These are phyloP conservation scores for Tenualosa thibaudeaui DNA, from an alignment of 2,797 vertebrate genomes.

Conservation along the genomic window DNA sequence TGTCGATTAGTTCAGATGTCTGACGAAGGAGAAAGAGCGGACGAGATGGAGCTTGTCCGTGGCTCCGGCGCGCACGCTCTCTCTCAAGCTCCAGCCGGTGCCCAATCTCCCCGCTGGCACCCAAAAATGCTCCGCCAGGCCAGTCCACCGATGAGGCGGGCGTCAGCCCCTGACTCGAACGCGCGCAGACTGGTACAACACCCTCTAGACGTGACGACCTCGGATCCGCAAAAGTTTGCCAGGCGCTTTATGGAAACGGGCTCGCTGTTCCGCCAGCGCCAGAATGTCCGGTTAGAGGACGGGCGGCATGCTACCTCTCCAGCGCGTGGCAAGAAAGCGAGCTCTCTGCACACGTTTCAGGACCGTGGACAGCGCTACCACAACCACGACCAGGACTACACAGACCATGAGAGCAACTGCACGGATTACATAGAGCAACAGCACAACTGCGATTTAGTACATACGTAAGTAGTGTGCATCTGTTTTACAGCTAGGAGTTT, in stretches of 20 bases:
- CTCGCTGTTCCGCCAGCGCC: slow-evolving; percentile 52
- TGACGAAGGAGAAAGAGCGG: slow-evolving; percentile 69
- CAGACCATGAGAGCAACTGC: slow-evolving; percentile 62
- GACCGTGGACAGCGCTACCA: slow-evolving; percentile 47
- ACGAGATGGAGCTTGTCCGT: slow-evolving; percentile 58
- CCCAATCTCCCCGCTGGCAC: slow-evolving; percentile 62
- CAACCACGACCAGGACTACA: slow-evolving; percentile 28
- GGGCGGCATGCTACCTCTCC: slow-evolving; percentile 59
- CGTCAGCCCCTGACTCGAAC: slow-evolving; percentile 43
- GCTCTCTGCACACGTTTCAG: slow-evolving; percentile 51
- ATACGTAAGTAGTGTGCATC: slow-evolving; percentile 36
- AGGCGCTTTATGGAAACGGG: slow-evolving; percentile 51
- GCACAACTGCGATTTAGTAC: slow-evolving; percentile 48
- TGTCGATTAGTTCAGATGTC: slow-evolving; percentile 62
- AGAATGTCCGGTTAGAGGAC: slow-evolving; percentile 52
- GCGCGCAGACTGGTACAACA: slow-evolving; percentile 48
- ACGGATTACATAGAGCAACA: slow-evolving; percentile 58
- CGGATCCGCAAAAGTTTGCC: slow-evolving; percentile 62
- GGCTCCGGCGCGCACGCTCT: slow-evolving; percentile 62
- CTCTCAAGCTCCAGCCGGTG: slow-evolving; percentile 55
- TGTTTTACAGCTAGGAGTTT: background rate
- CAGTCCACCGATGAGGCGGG: slow-evolving; percentile 33
- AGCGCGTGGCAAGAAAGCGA: slow-evolving; percentile 63
- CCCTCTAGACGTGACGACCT: slow-evolving; percentile 48
- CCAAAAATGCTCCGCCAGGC: slow-evolving; percentile 59